Base-by-base conservation (phyloP, 1,140 invertebrate species). In the Lepidurus couesii region DNA sequence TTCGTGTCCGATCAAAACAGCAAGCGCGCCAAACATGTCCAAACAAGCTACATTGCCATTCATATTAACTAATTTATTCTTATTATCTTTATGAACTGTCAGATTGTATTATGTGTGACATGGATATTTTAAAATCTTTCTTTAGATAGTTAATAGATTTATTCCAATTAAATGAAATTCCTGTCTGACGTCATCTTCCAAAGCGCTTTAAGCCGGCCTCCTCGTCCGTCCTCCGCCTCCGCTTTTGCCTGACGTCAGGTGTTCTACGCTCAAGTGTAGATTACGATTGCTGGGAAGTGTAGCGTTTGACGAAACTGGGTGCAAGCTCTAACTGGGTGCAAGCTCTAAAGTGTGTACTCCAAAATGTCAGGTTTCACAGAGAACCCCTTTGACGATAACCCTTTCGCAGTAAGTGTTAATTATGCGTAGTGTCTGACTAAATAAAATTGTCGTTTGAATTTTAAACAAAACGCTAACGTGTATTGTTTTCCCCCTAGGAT, bases 401-500 rank as follows among this genome's bases (percentile, higher is more conserved):
- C 53, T 21, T 65, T 65, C 13, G 53, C 53, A 21, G 53, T 43
- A 47, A 77, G 74, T 43, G 44, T 77, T 10, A 74, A n/a, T 42
- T 45, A 0, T 42, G 65, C n/a, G 42, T 73, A 77, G 3, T 42
- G 44, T 77, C 34, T 13, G 16, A n/a, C 34, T 34, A 34, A 34
- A 34, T 34, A 7, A 44, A 75, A 80, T 74, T 13, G 0, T 42
- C 34, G 44, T 53, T 42, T 21, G 76, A 10, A 73, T 26, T 45
- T 77, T 65, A 76, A 16, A 2, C 13, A 9, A 74, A 44, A 77
- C 75, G 75, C 16, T 79, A 77, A 78, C 34, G 45, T 44, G 34
- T 44, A 43, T 77, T 77, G 79, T 83, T 83, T 79, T 82, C 75
- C 81, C 85, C 85, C 47, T 84, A 98, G 95, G 95, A 97, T 88